Evolutionary conservation across 2,113 vertebrate genomes (phyloP), one percentile per base, ranked within the genome.

Genomic region (Bubo scandiacus): DNA sequence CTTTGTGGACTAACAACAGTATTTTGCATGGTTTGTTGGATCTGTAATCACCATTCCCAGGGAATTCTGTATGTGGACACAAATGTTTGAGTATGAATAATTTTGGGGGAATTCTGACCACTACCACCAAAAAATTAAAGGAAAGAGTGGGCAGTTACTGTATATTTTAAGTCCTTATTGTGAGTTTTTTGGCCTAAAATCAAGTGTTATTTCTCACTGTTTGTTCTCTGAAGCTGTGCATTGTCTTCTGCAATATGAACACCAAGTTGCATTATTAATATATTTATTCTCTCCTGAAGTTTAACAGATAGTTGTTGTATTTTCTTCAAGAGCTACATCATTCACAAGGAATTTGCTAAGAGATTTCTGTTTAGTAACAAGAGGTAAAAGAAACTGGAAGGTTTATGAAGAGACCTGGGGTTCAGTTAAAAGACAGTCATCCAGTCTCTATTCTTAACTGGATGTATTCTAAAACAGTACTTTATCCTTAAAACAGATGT

Each of bases 141-240:
- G 3, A 49, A 66, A 51, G 9, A 18, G 3, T 40, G 8, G 9
- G 10, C 1, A 2, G 6, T 42, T 40, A 17, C 29, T 80, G 4
- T 42, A 49, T 1, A 27, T 5, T 59, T 59, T 63, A 59, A 74
- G 6, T 88, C 4, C 15, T 51, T 74, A 15, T 52, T 32, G 6
- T 43, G 32, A 14, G 3, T 2, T 6, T 38, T 63, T 52, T 38
- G 3, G 15, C 7, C 42, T 51, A 36, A 61, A 61, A 74, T 59
- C 25, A 88, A 90, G 81, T 55, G 2, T 19, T 57, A 40, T 80
- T 70, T 65, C 18, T 88, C n/a, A 54, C 8, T 86, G 7, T 57
- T 43, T 68, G 36, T 68, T 51, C 47, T 92, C 67, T 32, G n/a
- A 95, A 94, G 18, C 40, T 26, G 9, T 66, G 27, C 11, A 29